phyloP scores from a whole-genome alignment of 2,888 invertebrate genomes.

The Mactromeris polynyma region DNA sequence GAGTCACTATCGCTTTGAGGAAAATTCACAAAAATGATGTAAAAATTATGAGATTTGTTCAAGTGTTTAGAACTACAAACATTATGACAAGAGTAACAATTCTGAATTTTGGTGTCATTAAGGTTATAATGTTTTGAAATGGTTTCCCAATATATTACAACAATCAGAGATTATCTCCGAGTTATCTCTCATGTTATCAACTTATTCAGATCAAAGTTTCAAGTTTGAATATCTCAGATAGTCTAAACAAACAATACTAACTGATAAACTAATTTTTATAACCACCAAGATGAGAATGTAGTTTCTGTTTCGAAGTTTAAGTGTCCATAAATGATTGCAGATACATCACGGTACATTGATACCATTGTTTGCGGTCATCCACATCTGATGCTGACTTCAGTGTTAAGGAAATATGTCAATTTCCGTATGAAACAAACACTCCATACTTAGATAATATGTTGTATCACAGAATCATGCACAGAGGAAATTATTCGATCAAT shows the following conservation, averaged over 20 bases:
- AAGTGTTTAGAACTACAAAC: neutral
- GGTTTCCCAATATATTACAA: neutral
- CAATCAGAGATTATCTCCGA: neutral
- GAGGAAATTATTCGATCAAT: no score
- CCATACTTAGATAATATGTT: neutral
- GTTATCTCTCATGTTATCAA: neutral
- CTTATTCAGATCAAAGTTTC: slow-evolving; percentile 35
- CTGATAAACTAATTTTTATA: slow-evolving; percentile 1
- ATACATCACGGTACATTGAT: neutral
- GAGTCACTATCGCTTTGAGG: no score
- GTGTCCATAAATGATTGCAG: neutral
- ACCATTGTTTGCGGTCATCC: neutral
- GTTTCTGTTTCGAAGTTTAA: slow-evolving; percentile 15
- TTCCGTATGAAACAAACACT: neutral
- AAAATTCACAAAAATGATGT: no score
- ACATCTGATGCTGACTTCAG: neutral
- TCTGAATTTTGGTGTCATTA: neutral
- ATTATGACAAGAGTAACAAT: neutral
- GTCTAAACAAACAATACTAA: slow-evolving; percentile 27
- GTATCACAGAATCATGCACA: no score
- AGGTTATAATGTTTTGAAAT: neutral
- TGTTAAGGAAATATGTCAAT: neutral
- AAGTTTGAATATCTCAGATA: neutral
- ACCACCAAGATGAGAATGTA: neutral
- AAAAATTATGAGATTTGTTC: neutral